phyloP scores from a whole-genome alignment of 2,888 invertebrate species.

The Drosophila diplacantha region DNA sequence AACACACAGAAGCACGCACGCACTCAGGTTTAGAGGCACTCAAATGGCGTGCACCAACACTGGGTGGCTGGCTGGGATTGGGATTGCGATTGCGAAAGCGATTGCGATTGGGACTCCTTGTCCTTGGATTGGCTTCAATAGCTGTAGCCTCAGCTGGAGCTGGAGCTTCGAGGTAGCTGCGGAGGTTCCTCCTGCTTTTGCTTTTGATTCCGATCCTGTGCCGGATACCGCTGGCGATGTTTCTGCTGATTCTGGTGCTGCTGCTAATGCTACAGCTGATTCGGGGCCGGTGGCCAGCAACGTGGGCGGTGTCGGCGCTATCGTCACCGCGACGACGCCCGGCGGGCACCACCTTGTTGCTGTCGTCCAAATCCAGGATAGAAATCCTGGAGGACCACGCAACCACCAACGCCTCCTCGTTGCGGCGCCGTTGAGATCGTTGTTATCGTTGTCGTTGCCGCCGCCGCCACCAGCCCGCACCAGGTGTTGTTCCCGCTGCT shows the following conservation, averaged over 20 bases:
- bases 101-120: slow-evolving; percentile 33
- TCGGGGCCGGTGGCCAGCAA: slow-evolving; percentile 48
- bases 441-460: slow-evolving; percentile 40
- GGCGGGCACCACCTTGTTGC: slow-evolving; percentile 18
- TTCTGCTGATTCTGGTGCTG: slow-evolving; percentile 4
- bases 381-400: slow-evolving; percentile 30
- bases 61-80: slow-evolving; percentile 21
- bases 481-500: slow-evolving; percentile 15
- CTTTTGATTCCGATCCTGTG: not conserved
- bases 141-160: slow-evolving; percentile 9
- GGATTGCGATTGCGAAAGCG: slow-evolving; percentile 24
- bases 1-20: slow-evolving; percentile 11
- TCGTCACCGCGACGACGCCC: slow-evolving; percentile 54
- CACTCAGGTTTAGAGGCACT: slow-evolving; percentile 21
- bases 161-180: slow-evolving; percentile 14
- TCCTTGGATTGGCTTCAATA: slow-evolving; percentile 10
- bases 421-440: slow-evolving; percentile 63
- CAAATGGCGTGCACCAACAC: slow-evolving; percentile 30
- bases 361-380: slow-evolving; percentile 24
- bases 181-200: slow-evolving; percentile 1
- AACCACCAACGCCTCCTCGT: slow-evolving; percentile 35
- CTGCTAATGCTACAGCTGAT: slow-evolving; percentile 14
- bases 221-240: not conserved
- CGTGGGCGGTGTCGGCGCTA: slow-evolving; percentile 41
- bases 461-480: slow-evolving; percentile 33